Conservation (phyloP, 30 jellyfish, hydroid and myxozoan genomes). For the Turritopsis dohrnii region DNA sequence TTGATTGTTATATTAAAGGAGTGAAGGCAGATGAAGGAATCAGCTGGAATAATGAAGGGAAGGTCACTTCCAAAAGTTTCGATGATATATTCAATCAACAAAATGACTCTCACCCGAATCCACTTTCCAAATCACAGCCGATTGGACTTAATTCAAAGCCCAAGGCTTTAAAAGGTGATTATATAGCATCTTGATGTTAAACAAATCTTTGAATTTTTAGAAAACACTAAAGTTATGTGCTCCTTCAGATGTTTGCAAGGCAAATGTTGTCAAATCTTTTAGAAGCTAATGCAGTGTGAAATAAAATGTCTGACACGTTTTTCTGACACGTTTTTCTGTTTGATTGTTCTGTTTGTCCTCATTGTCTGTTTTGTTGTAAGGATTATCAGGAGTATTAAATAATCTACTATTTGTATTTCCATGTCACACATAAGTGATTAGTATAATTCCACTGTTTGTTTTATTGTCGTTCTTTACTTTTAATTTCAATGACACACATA, state of each 20-base stretch:
- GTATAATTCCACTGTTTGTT: background rate
- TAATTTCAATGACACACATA: background rate
- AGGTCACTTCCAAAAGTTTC: background rate
- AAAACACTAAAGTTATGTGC: no score
- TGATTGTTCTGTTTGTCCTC: no score
- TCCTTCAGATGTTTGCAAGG: no score
- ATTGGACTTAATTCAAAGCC: background rate
- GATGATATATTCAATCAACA: constrained; percentile 1
- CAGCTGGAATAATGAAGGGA: constrained; percentile 5
- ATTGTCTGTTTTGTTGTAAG: background rate
- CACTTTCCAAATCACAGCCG: constrained; percentile 2
- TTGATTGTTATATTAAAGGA: background rate
- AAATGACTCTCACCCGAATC: background rate
- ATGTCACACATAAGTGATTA: background rate
- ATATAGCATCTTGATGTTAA: background rate
- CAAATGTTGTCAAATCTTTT: no score
- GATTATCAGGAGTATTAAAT: background rate
- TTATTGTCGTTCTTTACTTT: no score
- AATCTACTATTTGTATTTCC: background rate
- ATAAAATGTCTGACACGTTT: no score
- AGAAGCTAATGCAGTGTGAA: no score
- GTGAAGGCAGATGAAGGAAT: background rate
- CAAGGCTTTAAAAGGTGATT: background rate
- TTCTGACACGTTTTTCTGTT: no score
- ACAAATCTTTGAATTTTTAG: background rate